Percentiles rank a stretch among this genome's conserved stretches.
Conservation (phyloP, 2,797 vertebrate species). For the Anguilla anguilla region DNA sequence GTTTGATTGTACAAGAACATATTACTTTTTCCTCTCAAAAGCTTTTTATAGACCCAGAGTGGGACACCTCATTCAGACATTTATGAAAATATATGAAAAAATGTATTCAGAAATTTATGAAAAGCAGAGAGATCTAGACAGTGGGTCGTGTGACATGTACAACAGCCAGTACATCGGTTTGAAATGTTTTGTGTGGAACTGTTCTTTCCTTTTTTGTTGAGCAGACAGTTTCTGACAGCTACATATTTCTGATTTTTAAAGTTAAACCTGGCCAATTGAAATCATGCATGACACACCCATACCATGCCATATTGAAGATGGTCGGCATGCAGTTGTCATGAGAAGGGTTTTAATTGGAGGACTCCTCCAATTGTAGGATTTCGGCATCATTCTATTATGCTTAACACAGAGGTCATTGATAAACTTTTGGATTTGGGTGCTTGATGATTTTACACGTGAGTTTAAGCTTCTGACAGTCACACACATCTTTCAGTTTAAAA, state of each 20-base stretch:
- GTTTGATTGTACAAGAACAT: too few species aligned
- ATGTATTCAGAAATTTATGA: too few species aligned
- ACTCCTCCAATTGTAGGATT: background rate
- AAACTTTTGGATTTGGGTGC: background rate
- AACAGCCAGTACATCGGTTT: background rate
- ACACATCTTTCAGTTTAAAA: background rate
- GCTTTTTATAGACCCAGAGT: too few species aligned
- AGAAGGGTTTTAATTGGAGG: background rate
- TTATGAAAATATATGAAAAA: too few species aligned
- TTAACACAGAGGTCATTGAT: background rate
- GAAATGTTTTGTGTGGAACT: background rate
- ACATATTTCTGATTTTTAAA: slow-evolving; percentile 22
- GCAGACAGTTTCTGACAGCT: slow-evolving; percentile 11
- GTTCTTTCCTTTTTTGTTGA: background rate
- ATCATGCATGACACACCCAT: background rate
- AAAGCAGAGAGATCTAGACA: slow-evolving; percentile 1
- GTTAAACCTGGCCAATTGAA: slow-evolving; percentile 10
- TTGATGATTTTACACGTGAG: background rate
- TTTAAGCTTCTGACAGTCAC: background rate
- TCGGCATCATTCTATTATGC: too few species aligned
- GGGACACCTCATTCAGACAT: background rate
- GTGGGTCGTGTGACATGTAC: background rate
- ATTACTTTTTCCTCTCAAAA: too few species aligned
- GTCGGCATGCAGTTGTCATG: background rate
- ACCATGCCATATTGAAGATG: background rate